A percentile compares a stretch with the other conserved stretches of the same genome.
These are phyloP conservation scores for Odobenus rosmarus DNA, from an alignment of 2,113 vertebrate genomes.

Conservation along the genomic window DNA sequence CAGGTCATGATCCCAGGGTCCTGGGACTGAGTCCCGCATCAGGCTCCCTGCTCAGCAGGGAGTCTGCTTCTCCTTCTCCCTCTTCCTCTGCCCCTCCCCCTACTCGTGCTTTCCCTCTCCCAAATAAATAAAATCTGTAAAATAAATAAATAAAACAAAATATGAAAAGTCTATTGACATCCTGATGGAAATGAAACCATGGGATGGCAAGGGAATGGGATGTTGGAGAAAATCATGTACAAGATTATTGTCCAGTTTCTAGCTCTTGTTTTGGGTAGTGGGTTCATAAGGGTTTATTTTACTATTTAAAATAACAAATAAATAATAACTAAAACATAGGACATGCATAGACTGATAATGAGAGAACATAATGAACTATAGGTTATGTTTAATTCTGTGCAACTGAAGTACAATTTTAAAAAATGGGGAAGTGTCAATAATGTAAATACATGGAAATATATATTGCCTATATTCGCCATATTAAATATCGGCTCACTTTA, in stretches of 20 bases:
- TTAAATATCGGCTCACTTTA: not conserved
- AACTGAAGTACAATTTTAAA: not conserved
- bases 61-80: not conserved
- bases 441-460: not conserved
- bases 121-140: not conserved
- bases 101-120: not conserved
- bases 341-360: not conserved
- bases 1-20: not conserved
- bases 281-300: not conserved
- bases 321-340: conserved; percentile 5
- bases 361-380: not conserved
- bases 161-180: not conserved
- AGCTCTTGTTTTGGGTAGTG: not conserved
- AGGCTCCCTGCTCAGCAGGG: not conserved
- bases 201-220: not conserved
- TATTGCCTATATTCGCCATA: not conserved
- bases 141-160: not conserved
- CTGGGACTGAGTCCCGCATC: not conserved
- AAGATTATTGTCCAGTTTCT: not conserved
- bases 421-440: not conserved
- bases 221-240: not conserved
- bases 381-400: not conserved
- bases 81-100: not conserved
- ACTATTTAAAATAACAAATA: not conserved
- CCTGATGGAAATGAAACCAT: not conserved